These are phyloP conservation scores for Hymenopus coronatus DNA, from an alignment of 2,888 invertebrate genomes.

Conservation along the genomic window DNA sequence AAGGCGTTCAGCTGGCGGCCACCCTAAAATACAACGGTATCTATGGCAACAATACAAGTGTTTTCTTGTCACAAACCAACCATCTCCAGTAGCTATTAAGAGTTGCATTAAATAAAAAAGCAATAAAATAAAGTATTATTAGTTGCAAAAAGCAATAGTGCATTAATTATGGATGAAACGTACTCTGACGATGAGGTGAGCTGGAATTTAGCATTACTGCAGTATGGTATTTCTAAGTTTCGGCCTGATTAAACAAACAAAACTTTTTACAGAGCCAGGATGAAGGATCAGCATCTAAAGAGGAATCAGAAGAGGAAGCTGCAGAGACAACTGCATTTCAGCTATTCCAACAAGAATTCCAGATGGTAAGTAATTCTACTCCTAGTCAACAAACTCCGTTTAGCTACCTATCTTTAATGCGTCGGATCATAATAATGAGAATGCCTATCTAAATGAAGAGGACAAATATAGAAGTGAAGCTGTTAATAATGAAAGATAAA, in stretches of 20 bases:
- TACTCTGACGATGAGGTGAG: not conserved
- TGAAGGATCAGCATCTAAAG: slow-evolving; percentile 2
- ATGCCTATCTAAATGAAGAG: no score
- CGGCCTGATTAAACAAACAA: not conserved
- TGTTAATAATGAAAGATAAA: no score
- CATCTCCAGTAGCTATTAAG: not conserved
- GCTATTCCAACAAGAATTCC: not conserved
- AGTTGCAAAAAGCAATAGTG: no score
- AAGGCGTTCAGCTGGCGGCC: no score
- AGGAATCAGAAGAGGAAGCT: not conserved
- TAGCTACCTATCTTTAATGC: no score
- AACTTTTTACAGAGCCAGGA: not conserved
- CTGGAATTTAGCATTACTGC: not conserved
- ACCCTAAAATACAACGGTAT: not conserved
- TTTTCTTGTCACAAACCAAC: not conserved
- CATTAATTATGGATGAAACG: not conserved
- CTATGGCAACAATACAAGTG: not conserved
- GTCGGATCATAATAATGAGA: no score
- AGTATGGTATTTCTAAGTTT: not conserved
- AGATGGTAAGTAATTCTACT: slow-evolving; percentile 37
- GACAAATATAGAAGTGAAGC: no score
- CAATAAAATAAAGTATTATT: not conserved
- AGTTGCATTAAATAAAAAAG: not conserved
- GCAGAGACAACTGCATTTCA: slow-evolving; percentile 10
- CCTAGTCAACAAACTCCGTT: no score